Conservation (phyloP, 2,888 invertebrate genomes). For the Oscheius sp. region DNA sequence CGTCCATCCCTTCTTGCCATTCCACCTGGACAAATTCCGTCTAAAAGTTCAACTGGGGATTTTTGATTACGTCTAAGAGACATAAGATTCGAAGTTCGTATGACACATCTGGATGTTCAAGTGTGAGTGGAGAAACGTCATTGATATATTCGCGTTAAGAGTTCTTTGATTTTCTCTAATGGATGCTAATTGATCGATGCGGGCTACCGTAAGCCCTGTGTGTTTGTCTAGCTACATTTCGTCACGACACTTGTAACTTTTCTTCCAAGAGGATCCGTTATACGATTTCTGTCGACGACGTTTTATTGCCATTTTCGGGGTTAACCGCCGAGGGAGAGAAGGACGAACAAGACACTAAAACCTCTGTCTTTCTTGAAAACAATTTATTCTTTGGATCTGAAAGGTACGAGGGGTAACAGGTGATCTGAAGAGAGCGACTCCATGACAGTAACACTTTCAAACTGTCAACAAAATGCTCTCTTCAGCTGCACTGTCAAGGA, state of each 20-base stretch:
- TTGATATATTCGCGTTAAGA: no score
- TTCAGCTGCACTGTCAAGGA: constrained; percentile 37
- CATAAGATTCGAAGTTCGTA: no score
- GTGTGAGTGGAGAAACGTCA: no score
- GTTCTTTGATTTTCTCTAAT: no score
- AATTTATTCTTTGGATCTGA: neutral
- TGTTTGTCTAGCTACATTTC: neutral
- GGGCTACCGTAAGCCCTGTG: constrained; percentile 14
- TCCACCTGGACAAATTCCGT: no score
- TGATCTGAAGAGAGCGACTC: constrained; percentile 61
- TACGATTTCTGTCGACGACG: constrained; percentile 1
- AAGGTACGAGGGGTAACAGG: neutral
- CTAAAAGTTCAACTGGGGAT: no score
- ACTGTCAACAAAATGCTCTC: constrained; percentile 62
- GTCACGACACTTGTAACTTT: constrained; percentile 2
- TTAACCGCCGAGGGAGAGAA: neutral
- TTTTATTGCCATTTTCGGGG: constrained; percentile 11
- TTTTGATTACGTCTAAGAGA: no score
- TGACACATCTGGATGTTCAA: no score
- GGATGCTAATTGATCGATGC: constrained; percentile 27
- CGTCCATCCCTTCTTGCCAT: neutral
- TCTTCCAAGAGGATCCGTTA: neutral
- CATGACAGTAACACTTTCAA: constrained; percentile 47
- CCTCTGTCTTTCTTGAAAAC: neutral
- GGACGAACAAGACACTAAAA: neutral